Base-by-base conservation (phyloP, 1,140 invertebrate genomes). In the Drosophila pruinosa region DNA sequence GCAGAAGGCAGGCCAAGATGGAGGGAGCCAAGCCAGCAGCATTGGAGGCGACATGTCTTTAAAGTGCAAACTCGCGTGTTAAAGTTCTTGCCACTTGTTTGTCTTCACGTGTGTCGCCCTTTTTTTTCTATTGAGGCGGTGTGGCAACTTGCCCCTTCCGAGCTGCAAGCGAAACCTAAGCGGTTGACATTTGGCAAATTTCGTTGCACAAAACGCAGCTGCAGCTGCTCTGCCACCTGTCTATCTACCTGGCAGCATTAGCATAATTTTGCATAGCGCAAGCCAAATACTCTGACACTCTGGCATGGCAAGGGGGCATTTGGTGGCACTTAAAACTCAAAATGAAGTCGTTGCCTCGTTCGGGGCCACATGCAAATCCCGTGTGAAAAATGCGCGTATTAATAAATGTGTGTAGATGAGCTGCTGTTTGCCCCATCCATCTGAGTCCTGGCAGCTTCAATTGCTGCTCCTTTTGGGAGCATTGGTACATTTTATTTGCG, bases 251-350 rank as follows among this genome's bases (percentile, higher is more conserved):
- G 59, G 41, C 77, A 77, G 59, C 77, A 88, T 86, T 86, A 88
- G 81, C 81, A 86, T 86, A 86, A 88, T 86, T 86, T 86, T 86
- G 82, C 81, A 86, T 88, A 76, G 80, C 72, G 48, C 50, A 57
- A 85, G 80, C 75, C 31, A 34, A 34, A 83, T 83, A 79, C 78
- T 85, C 73, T 75, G n/a, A n/a, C n/a, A n/a, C 28, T 31, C 6
- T 12, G 31, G 8, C 26, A 28, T n/a, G n/a, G 26, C 5, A 28
- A 8, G 26, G 5, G 26, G 26, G 64, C 28, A 57, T n/a, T n/a
- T 67, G 50, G 64, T 58, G 68, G 64, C 79, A 82, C 78, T 82
- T 82, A 86, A 85, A 85, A 85, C 81, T 76, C 69, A 77, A 85
- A 85, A 85, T 85, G 81, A 86, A 85, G 80, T 86, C 81, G 73